A percentile compares a stretch with the other conserved stretches of the same genome.
Conservation (phyloP, 2,888 invertebrate species). For the Meiosimyza platycephala region DNA sequence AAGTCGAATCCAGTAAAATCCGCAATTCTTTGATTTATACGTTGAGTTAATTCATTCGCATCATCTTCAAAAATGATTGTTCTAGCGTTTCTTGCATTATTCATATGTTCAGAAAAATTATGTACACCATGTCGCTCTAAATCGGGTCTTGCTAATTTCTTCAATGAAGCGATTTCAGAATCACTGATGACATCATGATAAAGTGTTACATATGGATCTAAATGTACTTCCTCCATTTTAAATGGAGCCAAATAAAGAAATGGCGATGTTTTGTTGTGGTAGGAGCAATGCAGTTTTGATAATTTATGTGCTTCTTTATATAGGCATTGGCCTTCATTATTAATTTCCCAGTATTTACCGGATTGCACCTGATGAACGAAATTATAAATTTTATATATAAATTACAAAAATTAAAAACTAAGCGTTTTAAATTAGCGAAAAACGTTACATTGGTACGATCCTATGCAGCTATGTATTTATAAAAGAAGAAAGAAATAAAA, state of each 20-base stretch:
- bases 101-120: constrained; percentile 32
- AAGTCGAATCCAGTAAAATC: constrained; percentile 61
- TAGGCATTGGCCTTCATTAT: constrained; percentile 54
- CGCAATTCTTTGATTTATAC: constrained; percentile 52
- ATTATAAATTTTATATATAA: too few relatives aligned
- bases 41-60: constrained; percentile 43
- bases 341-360: too few relatives aligned
- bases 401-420: too few relatives aligned
- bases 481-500: too few relatives aligned
- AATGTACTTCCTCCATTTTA: constrained; percentile 57
- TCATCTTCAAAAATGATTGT: constrained; percentile 56
- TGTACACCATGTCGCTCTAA: constrained; percentile 57
- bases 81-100: constrained; percentile 55
- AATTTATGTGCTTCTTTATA: constrained; percentile 46
- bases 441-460: too few relatives aligned
- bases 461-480: too few relatives aligned
- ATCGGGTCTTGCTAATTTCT: constrained; percentile 50
- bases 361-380: too few relatives aligned
- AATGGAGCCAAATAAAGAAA: constrained; percentile 59
- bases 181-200: constrained; percentile 57
- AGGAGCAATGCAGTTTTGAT: constrained; percentile 52
- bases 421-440: too few relatives aligned
- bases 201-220: constrained; percentile 60
- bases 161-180: constrained; percentile 54
- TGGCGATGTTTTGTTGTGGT: constrained; percentile 54